phyloP scores from a whole-genome alignment of 2,797 vertebrate genomes.

The Gymnothorax javanicus region DNA sequence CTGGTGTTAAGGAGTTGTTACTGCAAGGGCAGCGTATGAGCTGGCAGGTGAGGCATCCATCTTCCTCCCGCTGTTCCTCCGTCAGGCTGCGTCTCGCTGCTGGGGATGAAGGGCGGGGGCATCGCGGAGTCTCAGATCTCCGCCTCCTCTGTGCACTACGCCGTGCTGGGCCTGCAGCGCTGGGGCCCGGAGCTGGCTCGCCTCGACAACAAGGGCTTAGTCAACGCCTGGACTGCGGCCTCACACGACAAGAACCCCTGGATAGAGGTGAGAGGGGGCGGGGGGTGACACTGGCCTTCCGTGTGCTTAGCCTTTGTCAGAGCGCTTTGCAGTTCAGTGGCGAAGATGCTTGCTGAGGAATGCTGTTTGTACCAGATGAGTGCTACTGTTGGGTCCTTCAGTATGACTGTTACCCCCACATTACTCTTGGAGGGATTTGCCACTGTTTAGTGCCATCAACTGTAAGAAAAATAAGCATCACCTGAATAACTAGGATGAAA shows the following conservation, averaged over 20 bases:
- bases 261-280: constrained; percentile 80
- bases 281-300: not conserved
- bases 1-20: not conserved
- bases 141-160: constrained; percentile 83
- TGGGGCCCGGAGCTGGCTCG: constrained; percentile 90
- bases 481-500: too few relatives aligned
- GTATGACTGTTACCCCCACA: too few relatives aligned
- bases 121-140: constrained; percentile 86
- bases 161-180: constrained; percentile 88
- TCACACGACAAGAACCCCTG: constrained; percentile 88
- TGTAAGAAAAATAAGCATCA: too few relatives aligned
- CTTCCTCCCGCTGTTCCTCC: constrained; percentile 33
- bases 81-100: constrained; percentile 78
- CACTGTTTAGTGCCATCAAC: too few relatives aligned
- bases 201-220: constrained; percentile 86
- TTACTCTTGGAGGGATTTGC: too few relatives aligned
- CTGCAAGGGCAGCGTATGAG: not conserved
- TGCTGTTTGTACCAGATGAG: too few relatives aligned
- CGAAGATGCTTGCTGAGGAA: too few relatives aligned
- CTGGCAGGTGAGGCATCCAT: not conserved
- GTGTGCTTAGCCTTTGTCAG: not conserved
- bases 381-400: too few relatives aligned
- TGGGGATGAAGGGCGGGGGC: constrained; percentile 90
- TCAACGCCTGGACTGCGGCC: constrained; percentile 95
- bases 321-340: too few relatives aligned